phyloP scores from a whole-genome alignment of 1,140 invertebrate genomes.

The Bombus soroeensis region DNA sequence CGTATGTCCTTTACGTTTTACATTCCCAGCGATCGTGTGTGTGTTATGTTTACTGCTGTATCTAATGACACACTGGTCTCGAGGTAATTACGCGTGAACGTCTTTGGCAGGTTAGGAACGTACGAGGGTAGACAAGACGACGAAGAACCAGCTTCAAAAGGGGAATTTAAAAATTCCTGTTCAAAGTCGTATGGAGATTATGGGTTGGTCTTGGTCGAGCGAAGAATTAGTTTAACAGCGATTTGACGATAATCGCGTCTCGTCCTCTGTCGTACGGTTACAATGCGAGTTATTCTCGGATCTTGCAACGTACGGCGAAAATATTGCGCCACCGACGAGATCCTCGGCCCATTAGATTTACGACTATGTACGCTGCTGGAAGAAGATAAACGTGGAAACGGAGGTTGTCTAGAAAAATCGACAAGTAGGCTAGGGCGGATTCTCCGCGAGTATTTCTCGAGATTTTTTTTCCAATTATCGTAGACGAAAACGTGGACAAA shows the following conservation, averaged over 20 bases:
- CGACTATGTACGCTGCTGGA: background rate
- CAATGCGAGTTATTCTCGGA: slow-evolving; percentile 24
- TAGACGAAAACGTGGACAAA: no score
- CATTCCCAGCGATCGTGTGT: slow-evolving; percentile 20
- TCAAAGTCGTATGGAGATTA: background rate
- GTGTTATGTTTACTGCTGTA: slow-evolving; percentile 11
- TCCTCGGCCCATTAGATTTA: background rate
- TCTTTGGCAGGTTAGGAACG: slow-evolving; percentile 28
- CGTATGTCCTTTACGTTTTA: slow-evolving; percentile 29
- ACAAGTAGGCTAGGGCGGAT: no score
- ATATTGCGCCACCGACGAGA: background rate
- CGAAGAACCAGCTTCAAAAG: background rate
- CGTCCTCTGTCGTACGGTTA: slow-evolving; percentile 2
- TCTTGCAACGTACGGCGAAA: background rate
- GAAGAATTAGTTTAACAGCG: no score
- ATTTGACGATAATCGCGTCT: background rate
- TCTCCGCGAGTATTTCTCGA: no score
- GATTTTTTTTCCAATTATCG: no score
- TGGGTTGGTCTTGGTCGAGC: no score
- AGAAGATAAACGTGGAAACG: no score
- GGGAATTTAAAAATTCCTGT: background rate
- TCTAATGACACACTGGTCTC: background rate
- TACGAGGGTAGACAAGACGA: background rate
- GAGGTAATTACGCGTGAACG: slow-evolving; percentile 29
- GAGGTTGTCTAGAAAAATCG: background rate